Conservation (phyloP, 23 tunicate species). For the Trididemnum clinides region DNA sequence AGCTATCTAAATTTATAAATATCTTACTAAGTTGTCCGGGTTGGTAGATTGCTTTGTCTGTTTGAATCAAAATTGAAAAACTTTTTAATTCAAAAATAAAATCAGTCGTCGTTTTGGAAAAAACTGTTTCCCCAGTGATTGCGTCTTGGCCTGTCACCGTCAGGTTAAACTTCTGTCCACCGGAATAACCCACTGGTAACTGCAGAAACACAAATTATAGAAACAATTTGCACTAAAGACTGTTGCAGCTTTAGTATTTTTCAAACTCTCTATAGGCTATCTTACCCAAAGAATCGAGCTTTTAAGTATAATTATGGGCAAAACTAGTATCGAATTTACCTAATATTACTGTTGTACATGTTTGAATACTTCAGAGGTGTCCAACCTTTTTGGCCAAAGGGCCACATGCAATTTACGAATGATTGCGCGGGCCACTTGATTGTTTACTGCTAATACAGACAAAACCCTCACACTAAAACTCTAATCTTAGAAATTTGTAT, state of each 20-base stretch:
- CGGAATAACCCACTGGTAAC: constrained; percentile 52
- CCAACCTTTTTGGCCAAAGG: too few relatives aligned
- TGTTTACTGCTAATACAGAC: too few relatives aligned
- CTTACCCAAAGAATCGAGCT: too few relatives aligned
- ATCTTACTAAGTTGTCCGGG: constrained; percentile 83
- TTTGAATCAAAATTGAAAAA: constrained; percentile 81
- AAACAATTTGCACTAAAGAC: too few relatives aligned
- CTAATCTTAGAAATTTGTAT: too few relatives aligned
- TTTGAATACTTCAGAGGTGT: too few relatives aligned
- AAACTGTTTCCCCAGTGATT: constrained; percentile 42
- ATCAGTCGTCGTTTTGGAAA: constrained; percentile 38
- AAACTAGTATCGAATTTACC: neutral
- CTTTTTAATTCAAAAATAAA: constrained; percentile 52
- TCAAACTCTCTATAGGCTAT: too few relatives aligned
- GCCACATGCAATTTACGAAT: too few relatives aligned
- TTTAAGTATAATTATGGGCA: too few relatives aligned
- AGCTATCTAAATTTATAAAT: neutral
- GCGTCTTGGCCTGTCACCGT: constrained; percentile 47
- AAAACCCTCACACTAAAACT: too few relatives aligned
- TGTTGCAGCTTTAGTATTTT: too few relatives aligned
- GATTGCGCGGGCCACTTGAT: too few relatives aligned
- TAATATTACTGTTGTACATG: neutral
- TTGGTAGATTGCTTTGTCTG: constrained; percentile 95
- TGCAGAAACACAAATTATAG: neutral
- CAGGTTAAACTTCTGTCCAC: constrained; percentile 42